Conservation (phyloP, 2,888 invertebrate genomes). For the Mallateleia sp. region DNA sequence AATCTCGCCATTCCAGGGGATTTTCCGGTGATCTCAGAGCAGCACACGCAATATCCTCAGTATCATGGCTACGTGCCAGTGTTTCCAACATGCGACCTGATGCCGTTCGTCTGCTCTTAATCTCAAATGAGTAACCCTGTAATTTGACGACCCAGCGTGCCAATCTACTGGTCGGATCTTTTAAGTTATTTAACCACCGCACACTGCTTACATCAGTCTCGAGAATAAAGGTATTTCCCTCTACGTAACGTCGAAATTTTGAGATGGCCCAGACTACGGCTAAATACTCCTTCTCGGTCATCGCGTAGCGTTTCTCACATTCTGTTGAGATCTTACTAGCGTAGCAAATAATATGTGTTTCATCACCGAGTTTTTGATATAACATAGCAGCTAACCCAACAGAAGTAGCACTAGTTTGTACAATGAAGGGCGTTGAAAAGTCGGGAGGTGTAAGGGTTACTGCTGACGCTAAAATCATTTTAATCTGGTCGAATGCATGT, state of each 20-base stretch:
- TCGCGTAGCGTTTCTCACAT: constrained; percentile 65
- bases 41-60: too few relatives aligned
- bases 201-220: constrained; percentile 77
- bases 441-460: background rate
- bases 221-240: constrained; percentile 75
- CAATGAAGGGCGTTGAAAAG: background rate
- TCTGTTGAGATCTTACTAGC: constrained; percentile 3
- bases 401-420: background rate
- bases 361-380: too few relatives aligned
- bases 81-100: too few relatives aligned
- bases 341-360: too few relatives aligned
- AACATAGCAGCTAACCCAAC: background rate
- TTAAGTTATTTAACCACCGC: constrained; percentile 72
- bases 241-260: constrained; percentile 75
- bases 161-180: constrained; percentile 73
- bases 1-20: too few relatives aligned
- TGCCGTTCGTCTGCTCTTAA: too few relatives aligned
- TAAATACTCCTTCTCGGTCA: constrained; percentile 77
- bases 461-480: background rate
- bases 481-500: background rate
- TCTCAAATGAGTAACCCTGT: constrained; percentile 54
- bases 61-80: too few relatives aligned
- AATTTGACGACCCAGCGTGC: constrained; percentile 77
- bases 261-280: too few relatives aligned
- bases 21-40: too few relatives aligned